Evolutionary conservation across 2,797 vertebrate species (phyloP), one percentile per base, ranked within the genome.

Genomic region (Clarias platycephalus): DNA sequence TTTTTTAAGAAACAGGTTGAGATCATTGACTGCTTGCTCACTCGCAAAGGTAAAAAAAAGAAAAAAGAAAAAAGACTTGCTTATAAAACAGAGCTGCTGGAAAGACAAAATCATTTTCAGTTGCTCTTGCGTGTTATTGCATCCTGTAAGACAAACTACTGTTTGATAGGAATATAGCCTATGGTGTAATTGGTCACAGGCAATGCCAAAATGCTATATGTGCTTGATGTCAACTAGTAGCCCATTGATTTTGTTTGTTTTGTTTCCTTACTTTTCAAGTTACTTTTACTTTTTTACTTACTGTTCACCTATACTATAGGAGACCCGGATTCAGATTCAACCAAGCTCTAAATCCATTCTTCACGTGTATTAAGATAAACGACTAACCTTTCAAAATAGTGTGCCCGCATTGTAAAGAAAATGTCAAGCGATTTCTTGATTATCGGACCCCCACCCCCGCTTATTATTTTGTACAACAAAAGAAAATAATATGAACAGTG

Each of bases 81-180:
- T 82, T 57, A 66, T 77, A 57, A 83, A 77, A 53, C 31, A 83
- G 60, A 83, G 60, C 40, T 67, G 62, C 71, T 76, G 37, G 66
- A 80, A 80, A 64, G 37, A 40, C 44, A 80, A 77, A 57, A 58
- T 63, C 18, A 40, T 28, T 55, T 55, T 37, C 66, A 79, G 82
- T 84, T 60, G 63, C 75, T 75, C 64, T 57, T 84, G 63, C 44
- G 75, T 79, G 53, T 83, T 83, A 71, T 53, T 80, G 80, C 26
- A 58, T 78, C 71, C 22, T 18, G 18, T 85, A 68, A 63, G 34
- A 64, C 58, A 64, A 78, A 71, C 28, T 78, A 70, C 74, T 70
- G 72, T 67, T 86, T 83, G 72, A 77, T 70, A 83, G 74, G 80
- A 81, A 64, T 70, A 68, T 60, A 62, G 53, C 8, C 31, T 24